Evolutionary conservation across 2,797 vertebrate species (phyloP), one percentile per base, ranked within the genome.

Genomic region (Peromyscus nudipes): DNA sequence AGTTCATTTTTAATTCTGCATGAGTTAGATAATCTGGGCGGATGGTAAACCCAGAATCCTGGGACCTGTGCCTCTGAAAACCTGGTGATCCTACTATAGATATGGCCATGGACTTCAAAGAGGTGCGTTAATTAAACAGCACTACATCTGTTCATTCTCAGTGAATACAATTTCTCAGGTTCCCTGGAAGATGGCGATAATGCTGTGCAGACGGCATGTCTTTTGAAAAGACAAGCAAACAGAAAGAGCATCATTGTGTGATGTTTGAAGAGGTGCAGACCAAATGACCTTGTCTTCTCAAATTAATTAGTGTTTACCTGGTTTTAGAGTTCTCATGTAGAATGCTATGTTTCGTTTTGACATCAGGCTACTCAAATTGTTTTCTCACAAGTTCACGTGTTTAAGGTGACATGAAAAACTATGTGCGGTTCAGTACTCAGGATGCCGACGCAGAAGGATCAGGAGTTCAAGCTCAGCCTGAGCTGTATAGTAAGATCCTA

Each of bases 281-380:
- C 65, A 96, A 90, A 93, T 43, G n/a, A 94, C 13, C 90, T 6
- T 77, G 75, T 92, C n/a, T 77, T 96, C n/a, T 82, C 25, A 96
- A 27, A 79, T 77, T 65, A 92, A 40, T 37, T 89, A 60, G 13
- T 77, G 64, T 93, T 96, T 21, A 57, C 23, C 25, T 89, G 6
- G 13, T 84, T 60, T 95, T 77, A 87, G 19, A 9, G 0, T 67
- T 60, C 9, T 90, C 46, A 69, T 64, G 60, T 16, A 91, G 21
- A 62, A 92, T 65, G 2, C 17, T 60, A 34, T 55, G 55, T 75
- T 76, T 89, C 31, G 2, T 75, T 80, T 34, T 89, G 4, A 64
- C 40, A 43, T 96, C 12, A 46, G 62, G 34, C 37, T 17, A 10
- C 8, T 71, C 37, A 79, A 57, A 75, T 82, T 87, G 46, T 89